Percentiles rank a stretch among this genome's conserved stretches.
phyloP scores from a whole-genome alignment of 2,113 vertebrate genomes.

The Eptesicus fuscus region DNA sequence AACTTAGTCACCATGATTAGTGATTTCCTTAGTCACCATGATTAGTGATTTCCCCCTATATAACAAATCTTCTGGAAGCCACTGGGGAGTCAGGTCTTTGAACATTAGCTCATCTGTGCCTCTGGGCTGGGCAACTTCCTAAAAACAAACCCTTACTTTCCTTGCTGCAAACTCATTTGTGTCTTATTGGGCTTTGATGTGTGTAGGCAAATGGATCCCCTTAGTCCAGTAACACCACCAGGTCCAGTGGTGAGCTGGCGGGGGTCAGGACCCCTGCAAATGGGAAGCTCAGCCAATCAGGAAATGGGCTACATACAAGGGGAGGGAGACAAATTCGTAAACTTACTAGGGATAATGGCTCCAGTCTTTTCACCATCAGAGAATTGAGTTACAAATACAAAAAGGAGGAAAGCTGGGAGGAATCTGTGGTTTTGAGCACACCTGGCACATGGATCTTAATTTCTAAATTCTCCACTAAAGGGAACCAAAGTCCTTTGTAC shows the following conservation, averaged over 20 bases:
- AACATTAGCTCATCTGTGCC: background rate
- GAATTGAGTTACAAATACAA: background rate
- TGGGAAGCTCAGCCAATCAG: background rate
- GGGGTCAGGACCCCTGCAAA: background rate
- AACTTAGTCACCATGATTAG: background rate
- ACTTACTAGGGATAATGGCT: background rate
- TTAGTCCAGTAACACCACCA: background rate
- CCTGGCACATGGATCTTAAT: background rate
- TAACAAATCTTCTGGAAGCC: background rate
- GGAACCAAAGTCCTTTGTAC: background rate
- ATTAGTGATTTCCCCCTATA: background rate
- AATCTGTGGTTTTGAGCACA: background rate
- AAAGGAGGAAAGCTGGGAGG: background rate
- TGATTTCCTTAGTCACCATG: background rate
- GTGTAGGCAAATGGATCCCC: background rate
- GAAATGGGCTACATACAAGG: background rate
- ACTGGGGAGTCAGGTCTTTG: background rate
- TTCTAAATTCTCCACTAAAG: background rate
- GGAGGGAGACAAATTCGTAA: background rate
- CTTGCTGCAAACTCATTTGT: background rate
- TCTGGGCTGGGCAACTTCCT: background rate
- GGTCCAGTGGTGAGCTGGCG: background rate
- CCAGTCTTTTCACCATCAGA: background rate
- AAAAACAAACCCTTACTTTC: background rate
- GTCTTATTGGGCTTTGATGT: background rate